Evolutionary conservation across 2,797 vertebrate species (phyloP), one percentile per base, ranked within the genome.

Genomic region (Sebastolobus alascanus): DNA sequence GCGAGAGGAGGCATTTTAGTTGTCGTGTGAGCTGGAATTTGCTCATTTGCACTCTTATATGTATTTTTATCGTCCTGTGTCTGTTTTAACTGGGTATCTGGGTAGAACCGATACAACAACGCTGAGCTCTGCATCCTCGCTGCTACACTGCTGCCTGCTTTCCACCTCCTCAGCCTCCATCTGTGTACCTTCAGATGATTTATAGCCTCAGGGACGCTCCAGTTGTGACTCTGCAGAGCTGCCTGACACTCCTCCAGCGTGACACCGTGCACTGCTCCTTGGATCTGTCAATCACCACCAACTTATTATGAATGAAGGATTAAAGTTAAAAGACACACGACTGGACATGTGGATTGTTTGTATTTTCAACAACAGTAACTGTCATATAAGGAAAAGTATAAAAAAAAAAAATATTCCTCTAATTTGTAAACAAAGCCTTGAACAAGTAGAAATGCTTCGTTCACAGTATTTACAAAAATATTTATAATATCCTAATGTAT

Each of bases 161-260:
- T 20, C 16, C 0, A 50, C 2, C 50, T n/a, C 20, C 50, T 20
- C 50, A n/a, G 50, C 50, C 50, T 52, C 50, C 50, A n/a, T n/a
- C 50, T 52, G 50, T 9, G 0, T 84, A 99, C 98, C 97, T 99
- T 99, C 76, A 99, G 92, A 86, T 98, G 97, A 90, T 97, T 96
- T 61, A 98, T 84, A 25, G 98, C 97, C 81, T 96, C 96, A 35
- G 95, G 94, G 55, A 96, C 8, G 18, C 82, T 98, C 97, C 98
- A 98, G 93, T 90, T 68, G 20, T 99, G 97, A 80, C 68, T 96
- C 94, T 98, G 96, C 91, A 99, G 94, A 40, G 97, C 97, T 0
- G 96, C 78, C 89, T 96, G 96, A 92, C 98, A 97, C 90, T 99
- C 98, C 84, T 99, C 98, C 0, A 96, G 97, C 18, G 98, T 99